These are phyloP conservation scores for Syngnathus rostellatus DNA, from an alignment of 2,797 vertebrate genomes.

Conservation along the genomic window DNA sequence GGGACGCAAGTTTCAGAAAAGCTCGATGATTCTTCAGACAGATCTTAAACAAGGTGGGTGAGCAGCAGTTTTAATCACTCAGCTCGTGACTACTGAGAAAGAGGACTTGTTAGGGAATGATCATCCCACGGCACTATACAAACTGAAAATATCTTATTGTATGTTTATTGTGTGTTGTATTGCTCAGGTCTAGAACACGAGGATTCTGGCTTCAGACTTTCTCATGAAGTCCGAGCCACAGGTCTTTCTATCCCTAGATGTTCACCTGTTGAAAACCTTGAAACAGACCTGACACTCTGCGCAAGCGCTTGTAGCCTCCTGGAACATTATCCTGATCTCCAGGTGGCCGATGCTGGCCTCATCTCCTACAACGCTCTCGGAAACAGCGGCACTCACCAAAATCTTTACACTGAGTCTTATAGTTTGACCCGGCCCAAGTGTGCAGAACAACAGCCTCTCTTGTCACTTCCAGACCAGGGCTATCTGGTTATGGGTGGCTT, in stretches of 20 bases:
- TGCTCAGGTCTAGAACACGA: constrained; percentile 30
- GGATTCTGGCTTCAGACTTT: constrained; percentile 4
- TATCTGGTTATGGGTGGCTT: constrained; percentile 56
- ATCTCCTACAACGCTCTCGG: constrained; percentile 30
- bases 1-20: background rate
- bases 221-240: constrained; percentile 12
- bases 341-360: constrained; percentile 43
- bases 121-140: background rate
- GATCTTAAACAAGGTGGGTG: constrained; percentile 2
- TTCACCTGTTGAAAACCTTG: background rate
- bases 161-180: background rate
- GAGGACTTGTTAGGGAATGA: background rate
- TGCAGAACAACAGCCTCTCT: background rate
- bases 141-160: background rate
- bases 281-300: constrained; percentile 11
- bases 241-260: constrained; percentile 43
- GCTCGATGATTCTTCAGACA: background rate
- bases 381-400: background rate
- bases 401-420: background rate
- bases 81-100: background rate
- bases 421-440: background rate
- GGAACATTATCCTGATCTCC: constrained; percentile 59
- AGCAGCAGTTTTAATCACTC: background rate
- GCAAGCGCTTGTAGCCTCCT: constrained; percentile 50
- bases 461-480: constrained; percentile 45